Percentiles rank a stretch among this genome's conserved stretches.
Evolutionary conservation across 1,140 invertebrate species (phyloP).

Genomic region (Helicoverpa armigera): DNA sequence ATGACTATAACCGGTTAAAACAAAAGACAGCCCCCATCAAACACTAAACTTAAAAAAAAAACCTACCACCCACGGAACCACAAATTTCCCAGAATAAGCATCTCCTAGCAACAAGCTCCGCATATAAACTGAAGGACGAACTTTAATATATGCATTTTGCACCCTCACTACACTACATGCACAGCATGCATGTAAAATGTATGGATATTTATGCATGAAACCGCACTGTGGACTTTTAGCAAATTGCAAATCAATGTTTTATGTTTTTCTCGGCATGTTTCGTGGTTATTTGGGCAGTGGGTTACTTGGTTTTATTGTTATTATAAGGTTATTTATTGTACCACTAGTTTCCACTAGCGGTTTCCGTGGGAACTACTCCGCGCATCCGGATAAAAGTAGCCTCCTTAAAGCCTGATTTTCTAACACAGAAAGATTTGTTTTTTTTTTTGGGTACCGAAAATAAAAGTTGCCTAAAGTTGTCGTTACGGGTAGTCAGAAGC

Average conservation of each 20-base stretch:
- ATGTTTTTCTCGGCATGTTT: neutral
- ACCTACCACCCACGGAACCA: neutral
- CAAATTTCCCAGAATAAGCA: conserved; percentile 15
- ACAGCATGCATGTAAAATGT: conserved; percentile 15
- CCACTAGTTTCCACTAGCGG: too few species aligned
- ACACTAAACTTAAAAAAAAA: neutral
- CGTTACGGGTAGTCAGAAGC: too few species aligned
- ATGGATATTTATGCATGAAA: conserved; percentile 47
- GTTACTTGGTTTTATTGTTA: neutral
- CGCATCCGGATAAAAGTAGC: too few species aligned
- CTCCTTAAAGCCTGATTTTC: too few species aligned
- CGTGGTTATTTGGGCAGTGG: neutral
- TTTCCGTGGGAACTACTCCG: too few species aligned
- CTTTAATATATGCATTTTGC: conserved; percentile 51
- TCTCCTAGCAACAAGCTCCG: neutral
- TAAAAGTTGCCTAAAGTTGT: too few species aligned
- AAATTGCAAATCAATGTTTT: conserved; percentile 33
- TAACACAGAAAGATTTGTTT: too few species aligned
- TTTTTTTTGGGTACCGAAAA: too few species aligned
- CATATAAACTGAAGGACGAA: conserved; percentile 46
- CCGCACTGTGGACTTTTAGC: conserved; percentile 16
- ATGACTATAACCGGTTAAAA: too few species aligned
- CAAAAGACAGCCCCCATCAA: neutral
- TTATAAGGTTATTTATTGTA: too few species aligned
- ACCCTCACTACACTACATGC: conserved; percentile 26